Evolutionary conservation across 1,140 invertebrate genomes (phyloP), one percentile per base, ranked within the genome.

Genomic region (Macrobrachium rosenbergii): DNA sequence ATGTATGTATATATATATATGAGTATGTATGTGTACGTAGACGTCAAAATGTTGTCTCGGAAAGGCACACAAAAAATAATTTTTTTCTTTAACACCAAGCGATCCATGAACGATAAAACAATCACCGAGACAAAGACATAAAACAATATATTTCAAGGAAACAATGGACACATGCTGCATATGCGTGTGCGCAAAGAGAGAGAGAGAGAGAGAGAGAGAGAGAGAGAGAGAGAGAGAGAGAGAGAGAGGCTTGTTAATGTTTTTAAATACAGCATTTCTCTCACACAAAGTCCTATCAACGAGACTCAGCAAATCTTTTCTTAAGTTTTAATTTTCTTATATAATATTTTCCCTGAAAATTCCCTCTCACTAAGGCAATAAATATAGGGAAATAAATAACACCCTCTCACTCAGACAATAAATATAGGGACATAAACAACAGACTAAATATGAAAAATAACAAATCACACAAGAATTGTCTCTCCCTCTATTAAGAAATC

Each of bases 161-260:
- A 37, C 28, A 37, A 37, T 37, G 28, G 28, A 37, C 3, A 37
- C 28, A 37, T 37, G 1, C 21, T 73, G 23, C 69, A 23, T n/a
- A 23, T 73, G 21, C n/a, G 14, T 3, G 19, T 43, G 8, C 7
- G 43, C 5, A 12, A 2, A 37, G 19, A 12, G 73, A 75, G n/a
- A 75, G n/a, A 43, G 28, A 75, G n/a, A 75, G n/a, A n/a, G 28
- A 43, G 73, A 75, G 28, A 43, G 28, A 43, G 73, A 43, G n/a
- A 43, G 11, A 14, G 73, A 75, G 28, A 43, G 28, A 75, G 73
- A 75, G 28, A 43, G 28, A 43, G 73, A 73, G 28, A n/a, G 28
- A 75, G 73, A 75, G 14, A 43, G 14, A 75, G n/a, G 0, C 6
- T 3, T 6, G 28, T 37, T 37, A 37, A 37, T 37, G 28, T 3